A percentile compares a stretch with the other conserved stretches of the same genome.
These are phyloP conservation scores for Psittacula echo DNA, from an alignment of 2,797 vertebrate genomes.

Conservation along the genomic window DNA sequence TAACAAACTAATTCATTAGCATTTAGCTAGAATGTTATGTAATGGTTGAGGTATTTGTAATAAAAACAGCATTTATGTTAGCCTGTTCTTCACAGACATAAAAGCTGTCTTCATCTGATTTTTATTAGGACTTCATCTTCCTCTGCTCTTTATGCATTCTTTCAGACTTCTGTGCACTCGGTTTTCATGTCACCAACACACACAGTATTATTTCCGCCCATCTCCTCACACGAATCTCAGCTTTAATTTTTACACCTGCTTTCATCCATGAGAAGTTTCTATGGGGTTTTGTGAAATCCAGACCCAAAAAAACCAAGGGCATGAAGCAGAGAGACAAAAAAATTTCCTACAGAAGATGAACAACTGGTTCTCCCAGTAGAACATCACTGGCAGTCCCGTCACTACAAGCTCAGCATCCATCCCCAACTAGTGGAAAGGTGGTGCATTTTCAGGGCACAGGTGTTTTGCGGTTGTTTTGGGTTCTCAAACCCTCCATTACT, in stretches of 20 bases:
- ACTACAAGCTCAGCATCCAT: slow-evolving; percentile 35
- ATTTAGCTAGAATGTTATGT: slow-evolving; percentile 49
- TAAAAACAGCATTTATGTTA: slow-evolving; percentile 65
- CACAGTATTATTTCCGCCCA: neutral
- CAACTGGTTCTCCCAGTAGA: slow-evolving; percentile 64
- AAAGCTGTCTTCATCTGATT: slow-evolving; percentile 60
- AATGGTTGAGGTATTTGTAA: slow-evolving; percentile 65
- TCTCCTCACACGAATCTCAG: neutral
- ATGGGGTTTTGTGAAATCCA: neutral
- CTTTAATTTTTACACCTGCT: neutral
- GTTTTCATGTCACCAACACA: neutral
- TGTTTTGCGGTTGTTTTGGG: neutral
- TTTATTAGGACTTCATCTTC: slow-evolving; percentile 59
- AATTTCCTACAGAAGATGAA: neutral
- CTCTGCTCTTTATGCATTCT: slow-evolving; percentile 7
- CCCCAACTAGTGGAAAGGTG: neutral
- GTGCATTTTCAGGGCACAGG: neutral
- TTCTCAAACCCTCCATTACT: neutral
- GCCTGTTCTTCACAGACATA: slow-evolving; percentile 38
- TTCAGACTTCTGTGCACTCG: neutral
- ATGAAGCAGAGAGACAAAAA: neutral
- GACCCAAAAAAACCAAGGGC: neutral
- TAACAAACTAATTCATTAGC: slow-evolving; percentile 16
- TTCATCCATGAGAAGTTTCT: neutral
- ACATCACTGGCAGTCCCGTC: neutral